Base-by-base conservation (phyloP, 2,888 invertebrate genomes). In the Pardosa pseudoannulata region DNA sequence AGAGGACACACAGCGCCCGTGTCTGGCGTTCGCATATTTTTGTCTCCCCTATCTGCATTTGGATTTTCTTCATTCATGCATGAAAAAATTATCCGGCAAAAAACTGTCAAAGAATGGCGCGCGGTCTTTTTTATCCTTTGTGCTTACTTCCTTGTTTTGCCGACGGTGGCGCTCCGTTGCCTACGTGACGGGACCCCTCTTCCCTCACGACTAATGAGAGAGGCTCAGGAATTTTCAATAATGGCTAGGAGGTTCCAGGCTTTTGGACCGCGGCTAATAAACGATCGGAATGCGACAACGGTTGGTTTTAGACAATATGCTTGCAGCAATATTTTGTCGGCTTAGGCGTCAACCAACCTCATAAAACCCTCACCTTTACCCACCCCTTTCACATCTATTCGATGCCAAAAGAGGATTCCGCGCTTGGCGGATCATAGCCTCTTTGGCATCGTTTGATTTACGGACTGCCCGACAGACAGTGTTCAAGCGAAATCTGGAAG, bases 301-400 rank as follows among this genome's bases (percentile, higher is more conserved):
- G 88, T 88, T 88, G 88, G 86, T 88, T 88, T 88, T 88, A 88
- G 88, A 88, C 87, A 88, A 88, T 83, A 85, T 80, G 85, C 81
- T 79, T 85, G 75, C 80, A 79, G 88, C 88, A 88, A 88, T 88
- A 88, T 88, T 88, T 88, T 88, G 87, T 80, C 85, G 83, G 83
- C 82, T 78, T 71, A 83, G 83, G 88, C 88, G 88, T 88, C 88
- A 88, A 88, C 81, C 81, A 87, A 81, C 87, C 87, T 82, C 81
- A 87, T 82, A 87, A 87, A 87, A 78, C 72, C 76, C 85, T 79
- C 79, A 86, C 79, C 85, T 79, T 74, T 56, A 68, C 64, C 85
- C 85, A 73, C 79, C 74, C 78, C 85, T 62, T 83, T 79, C 29
- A 78, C 67, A 79, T 79, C 79, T 39, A 79, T 79, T 74, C 70